Conservation (phyloP, 2,113 vertebrate species). For the Pygoscelis adeliae region DNA sequence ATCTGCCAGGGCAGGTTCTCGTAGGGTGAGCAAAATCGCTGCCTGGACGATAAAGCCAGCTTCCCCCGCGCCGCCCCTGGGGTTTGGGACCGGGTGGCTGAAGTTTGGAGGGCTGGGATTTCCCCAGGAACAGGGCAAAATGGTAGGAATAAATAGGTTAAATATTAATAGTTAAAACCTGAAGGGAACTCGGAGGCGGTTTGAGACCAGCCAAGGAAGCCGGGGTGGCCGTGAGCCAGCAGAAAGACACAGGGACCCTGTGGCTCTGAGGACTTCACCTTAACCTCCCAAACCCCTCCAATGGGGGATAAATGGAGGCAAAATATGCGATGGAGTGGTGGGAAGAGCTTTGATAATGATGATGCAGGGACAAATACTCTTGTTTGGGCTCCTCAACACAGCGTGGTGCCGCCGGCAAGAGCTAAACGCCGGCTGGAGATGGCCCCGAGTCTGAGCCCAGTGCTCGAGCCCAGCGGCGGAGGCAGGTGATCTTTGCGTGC, state of each 20-base stretch:
- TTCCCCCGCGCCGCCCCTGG: fast-evolving
- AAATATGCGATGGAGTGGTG: background rate
- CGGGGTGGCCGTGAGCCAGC: fast-evolving
- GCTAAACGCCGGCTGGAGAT: fast-evolving
- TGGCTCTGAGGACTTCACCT: background rate
- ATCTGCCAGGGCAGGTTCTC: background rate
- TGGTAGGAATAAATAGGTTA: background rate
- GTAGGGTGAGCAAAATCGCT: fast-evolving
- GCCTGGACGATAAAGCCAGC: background rate
- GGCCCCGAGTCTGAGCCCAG: background rate
- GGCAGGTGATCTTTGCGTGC: background rate
- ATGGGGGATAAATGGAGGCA: fast-evolving
- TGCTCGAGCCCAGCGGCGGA: background rate
- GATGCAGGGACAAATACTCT: background rate
- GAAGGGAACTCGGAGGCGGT: background rate
- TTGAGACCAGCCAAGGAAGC: background rate
- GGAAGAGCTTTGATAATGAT: background rate
- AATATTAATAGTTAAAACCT: background rate
- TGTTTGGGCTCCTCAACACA: background rate
- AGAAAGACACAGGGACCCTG: background rate
- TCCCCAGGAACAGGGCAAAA: background rate
- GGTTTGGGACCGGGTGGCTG: background rate
- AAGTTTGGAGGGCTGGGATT: background rate
- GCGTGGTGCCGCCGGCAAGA: fast-evolving
- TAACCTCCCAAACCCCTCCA: background rate